Evolutionary conservation across 2,113 vertebrate genomes (phyloP).

Genomic region (Condylura cristata): DNA sequence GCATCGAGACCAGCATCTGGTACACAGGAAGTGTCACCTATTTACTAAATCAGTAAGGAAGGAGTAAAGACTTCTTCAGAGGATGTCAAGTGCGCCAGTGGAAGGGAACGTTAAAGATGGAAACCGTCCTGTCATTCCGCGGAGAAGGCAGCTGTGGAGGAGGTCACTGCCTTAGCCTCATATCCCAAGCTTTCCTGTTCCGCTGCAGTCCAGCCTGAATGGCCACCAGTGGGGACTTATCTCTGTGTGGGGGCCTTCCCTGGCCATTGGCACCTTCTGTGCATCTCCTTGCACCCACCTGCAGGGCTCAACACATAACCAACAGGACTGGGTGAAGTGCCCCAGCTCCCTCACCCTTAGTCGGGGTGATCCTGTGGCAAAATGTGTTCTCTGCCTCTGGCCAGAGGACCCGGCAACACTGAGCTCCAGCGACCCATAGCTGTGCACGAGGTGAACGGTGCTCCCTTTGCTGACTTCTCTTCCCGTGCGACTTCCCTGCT

Average conservation of each 20-base stretch:
- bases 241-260: neutral
- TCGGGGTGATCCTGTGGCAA: neutral
- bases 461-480: neutral
- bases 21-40: neutral
- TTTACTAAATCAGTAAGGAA: neutral
- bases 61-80: neutral
- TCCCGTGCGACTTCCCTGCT: neutral
- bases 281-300: neutral
- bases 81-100: neutral
- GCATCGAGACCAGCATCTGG: neutral
- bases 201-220: neutral
- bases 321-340: neutral
- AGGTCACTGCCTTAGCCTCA: neutral
- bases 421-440: neutral
- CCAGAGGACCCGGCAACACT: neutral
- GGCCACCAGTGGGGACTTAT: neutral
- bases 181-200: neutral
- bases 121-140: neutral
- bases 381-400: neutral
- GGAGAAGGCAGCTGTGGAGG: neutral
- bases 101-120: conserved; percentile 7
- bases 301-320: neutral
- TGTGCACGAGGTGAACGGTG: neutral
- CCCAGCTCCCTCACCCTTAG: neutral
- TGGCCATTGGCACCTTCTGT: neutral